Conservation (phyloP, 92 coral and sea anemone species). For the Palythoa grandis region DNA sequence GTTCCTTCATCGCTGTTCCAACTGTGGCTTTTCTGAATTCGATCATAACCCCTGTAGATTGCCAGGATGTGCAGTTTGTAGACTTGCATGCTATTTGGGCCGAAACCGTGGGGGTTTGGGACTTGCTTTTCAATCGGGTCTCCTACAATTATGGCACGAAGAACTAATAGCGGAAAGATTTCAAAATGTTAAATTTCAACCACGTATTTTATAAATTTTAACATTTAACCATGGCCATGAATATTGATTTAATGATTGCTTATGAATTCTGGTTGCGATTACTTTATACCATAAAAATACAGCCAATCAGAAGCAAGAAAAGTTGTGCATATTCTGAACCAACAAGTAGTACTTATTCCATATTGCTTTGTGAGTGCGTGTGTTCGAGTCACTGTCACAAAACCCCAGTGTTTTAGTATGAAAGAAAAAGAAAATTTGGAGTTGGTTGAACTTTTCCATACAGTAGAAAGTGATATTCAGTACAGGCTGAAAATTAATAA, state of each 20-base stretch:
- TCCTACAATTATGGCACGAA: constrained; percentile 15
- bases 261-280: neutral
- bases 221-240: neutral
- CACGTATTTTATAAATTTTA: neutral
- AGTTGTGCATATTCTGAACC: too few relatives aligned
- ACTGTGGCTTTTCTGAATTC: neutral
- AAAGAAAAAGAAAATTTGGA: too few relatives aligned
- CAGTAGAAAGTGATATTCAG: too few relatives aligned
- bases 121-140: neutral
- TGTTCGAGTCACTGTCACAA: too few relatives aligned
- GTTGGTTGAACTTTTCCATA: too few relatives aligned
- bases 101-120: constrained; percentile 3
- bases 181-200: neutral
- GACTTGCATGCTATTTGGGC: neutral
- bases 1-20: constrained; percentile 15
- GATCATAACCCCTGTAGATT: neutral
- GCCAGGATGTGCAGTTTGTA: constrained; percentile 21
- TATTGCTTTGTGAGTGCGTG: too few relatives aligned
- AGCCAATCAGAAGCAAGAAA: too few relatives aligned
- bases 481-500: too few relatives aligned
- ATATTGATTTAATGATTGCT: neutral
- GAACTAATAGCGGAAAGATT: neutral
- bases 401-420: too few relatives aligned
- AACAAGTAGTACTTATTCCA: too few relatives aligned
- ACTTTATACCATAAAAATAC: neutral